These are phyloP conservation scores for Mythimna pallens DNA, from an alignment of 2,888 invertebrate genomes.

Conservation along the genomic window DNA sequence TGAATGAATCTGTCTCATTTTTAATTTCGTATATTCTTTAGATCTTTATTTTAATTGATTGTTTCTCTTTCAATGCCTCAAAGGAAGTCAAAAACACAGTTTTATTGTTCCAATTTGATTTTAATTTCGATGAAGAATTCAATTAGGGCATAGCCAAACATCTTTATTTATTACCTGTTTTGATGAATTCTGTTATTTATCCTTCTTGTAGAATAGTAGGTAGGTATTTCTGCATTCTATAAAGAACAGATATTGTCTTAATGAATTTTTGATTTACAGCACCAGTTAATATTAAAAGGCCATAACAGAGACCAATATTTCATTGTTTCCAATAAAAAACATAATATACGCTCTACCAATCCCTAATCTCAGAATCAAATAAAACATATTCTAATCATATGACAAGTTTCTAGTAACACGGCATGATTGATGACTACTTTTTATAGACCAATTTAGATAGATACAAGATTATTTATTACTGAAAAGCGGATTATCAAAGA, in stretches of 20 bases:
- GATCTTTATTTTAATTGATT: background rate
- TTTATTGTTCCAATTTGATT: background rate
- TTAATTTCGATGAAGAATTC: too few species aligned
- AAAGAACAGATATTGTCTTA: background rate
- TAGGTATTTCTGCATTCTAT: background rate
- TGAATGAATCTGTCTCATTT: background rate
- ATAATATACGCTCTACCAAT: conserved; percentile 10
- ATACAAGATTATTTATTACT: conserved; percentile 5
- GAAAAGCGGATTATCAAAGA: conserved; percentile 6
- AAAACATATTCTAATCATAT: background rate
- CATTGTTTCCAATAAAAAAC: background rate
- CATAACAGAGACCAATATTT: background rate
- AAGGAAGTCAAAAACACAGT: too few species aligned
- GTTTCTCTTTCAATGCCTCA: background rate
- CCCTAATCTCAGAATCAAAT: conserved; percentile 19
- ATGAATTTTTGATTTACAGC: background rate
- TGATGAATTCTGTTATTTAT: background rate
- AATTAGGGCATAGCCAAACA: background rate
- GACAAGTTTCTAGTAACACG: background rate
- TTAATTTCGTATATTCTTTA: too few species aligned
- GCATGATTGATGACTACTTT: background rate
- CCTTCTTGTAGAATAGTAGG: background rate
- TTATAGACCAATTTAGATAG: conserved; percentile 23
- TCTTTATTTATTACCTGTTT: background rate
- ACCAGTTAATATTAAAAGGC: background rate